A percentile compares a stretch with the other conserved stretches of the same genome.
phyloP scores from a whole-genome alignment of 1,140 invertebrate species.

The Lethrus apterus region DNA sequence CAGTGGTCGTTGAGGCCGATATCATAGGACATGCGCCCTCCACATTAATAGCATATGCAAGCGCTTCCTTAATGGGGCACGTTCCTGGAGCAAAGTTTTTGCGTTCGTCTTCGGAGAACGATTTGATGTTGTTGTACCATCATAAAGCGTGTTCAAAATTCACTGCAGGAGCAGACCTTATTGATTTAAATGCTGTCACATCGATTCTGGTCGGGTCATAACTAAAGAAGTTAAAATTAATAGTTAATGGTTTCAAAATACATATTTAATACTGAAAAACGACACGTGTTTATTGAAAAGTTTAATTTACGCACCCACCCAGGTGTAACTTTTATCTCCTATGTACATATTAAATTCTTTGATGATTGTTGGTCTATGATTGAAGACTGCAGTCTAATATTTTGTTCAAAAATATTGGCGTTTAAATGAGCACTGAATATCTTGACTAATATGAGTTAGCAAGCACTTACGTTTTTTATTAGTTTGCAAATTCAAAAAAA shows the following conservation, averaged over 20 bases:
- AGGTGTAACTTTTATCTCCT: constrained; percentile 78
- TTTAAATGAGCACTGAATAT: too few species aligned
- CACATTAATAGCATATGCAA: constrained; percentile 41
- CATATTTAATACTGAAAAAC: too few species aligned
- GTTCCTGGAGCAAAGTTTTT: constrained; percentile 47
- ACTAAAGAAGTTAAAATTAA: too few species aligned
- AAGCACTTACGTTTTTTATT: too few species aligned
- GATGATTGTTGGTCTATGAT: too few species aligned
- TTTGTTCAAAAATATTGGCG: too few species aligned
- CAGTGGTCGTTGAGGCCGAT: constrained; percentile 37
- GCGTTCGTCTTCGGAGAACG: constrained; percentile 55
- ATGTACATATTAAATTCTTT: constrained; percentile 75
- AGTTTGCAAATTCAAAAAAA: too few species aligned
- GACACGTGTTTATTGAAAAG: too few species aligned
- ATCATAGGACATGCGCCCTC: too few species aligned
- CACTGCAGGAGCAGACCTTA: constrained; percentile 64
- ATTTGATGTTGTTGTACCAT: constrained; percentile 95
- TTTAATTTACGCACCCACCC: constrained; percentile 66
- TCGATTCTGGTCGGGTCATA: constrained; percentile 81
- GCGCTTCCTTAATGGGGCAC: constrained; percentile 47
- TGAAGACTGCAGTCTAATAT: too few species aligned
- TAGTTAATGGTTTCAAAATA: too few species aligned
- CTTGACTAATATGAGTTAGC: too few species aligned
- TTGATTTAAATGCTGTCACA: constrained; percentile 69
- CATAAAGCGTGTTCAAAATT: constrained; percentile 70